Evolutionary conservation across 2,797 vertebrate genomes (phyloP).

Genomic region (Paguma larvata): DNA sequence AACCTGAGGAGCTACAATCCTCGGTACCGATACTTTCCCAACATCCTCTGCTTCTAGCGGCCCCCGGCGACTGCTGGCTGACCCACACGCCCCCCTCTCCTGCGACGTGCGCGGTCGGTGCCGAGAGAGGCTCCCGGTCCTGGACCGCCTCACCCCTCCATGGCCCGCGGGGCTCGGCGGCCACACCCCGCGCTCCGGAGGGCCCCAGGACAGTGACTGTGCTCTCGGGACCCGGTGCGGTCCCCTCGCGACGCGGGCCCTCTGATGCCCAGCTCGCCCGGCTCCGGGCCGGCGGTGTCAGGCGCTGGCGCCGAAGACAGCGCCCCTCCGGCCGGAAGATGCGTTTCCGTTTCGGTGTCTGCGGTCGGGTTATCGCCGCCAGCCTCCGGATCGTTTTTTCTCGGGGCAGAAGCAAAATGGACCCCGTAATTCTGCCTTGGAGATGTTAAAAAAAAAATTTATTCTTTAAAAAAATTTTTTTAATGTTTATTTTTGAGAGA

Average conservation of each 20-base stretch:
- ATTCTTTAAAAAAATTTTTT: neutral
- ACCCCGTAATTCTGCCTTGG: slow-evolving; percentile 1
- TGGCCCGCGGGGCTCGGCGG: neutral
- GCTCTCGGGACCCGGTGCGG: neutral
- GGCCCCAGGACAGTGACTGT: neutral
- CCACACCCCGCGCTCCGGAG: neutral
- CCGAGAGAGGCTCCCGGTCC: neutral
- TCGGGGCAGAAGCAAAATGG: slow-evolving; percentile 41
- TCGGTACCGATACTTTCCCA: neutral
- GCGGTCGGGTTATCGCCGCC: neutral
- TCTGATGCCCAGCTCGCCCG: neutral
- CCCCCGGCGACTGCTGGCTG: neutral
- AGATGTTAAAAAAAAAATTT: slow-evolving; percentile 47
- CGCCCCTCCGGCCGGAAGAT: too few species aligned
- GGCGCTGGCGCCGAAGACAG: neutral
- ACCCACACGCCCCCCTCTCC: neutral
- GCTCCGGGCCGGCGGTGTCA: neutral
- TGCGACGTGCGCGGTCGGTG: too few species aligned
- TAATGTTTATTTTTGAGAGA: too few species aligned
- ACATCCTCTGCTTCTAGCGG: neutral
- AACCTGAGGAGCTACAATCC: slow-evolving; percentile 70
- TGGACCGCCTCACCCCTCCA: neutral
- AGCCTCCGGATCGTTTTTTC: neutral
- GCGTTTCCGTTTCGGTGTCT: neutral
- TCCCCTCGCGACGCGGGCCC: neutral